Percentiles rank a stretch among this genome's conserved stretches.
These are phyloP conservation scores for Beris chalybata DNA, from an alignment of 2,888 invertebrate species.

Conservation along the genomic window DNA sequence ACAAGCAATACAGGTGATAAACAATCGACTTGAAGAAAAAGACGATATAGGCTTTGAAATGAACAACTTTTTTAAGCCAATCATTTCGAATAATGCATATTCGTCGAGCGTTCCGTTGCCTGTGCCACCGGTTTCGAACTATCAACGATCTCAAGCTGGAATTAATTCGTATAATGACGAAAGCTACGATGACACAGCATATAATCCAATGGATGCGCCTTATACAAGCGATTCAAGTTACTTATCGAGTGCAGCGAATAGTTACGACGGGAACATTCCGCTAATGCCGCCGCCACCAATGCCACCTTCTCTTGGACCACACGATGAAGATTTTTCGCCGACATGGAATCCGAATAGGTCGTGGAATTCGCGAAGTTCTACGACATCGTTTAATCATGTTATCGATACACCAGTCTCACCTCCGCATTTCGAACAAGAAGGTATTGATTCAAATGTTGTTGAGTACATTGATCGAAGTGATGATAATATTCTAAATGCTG, in stretches of 20 bases:
- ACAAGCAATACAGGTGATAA: constrained; percentile 63
- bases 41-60: constrained; percentile 53
- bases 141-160: constrained; percentile 28
- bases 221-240: constrained; percentile 42
- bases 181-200: constrained; percentile 34
- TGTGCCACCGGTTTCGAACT: constrained; percentile 43
- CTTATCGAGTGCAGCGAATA: constrained; percentile 37
- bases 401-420: constrained; percentile 68
- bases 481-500: constrained; percentile 53
- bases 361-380: constrained; percentile 51
- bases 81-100: constrained; percentile 45
- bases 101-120: constrained; percentile 44
- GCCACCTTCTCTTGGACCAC: constrained; percentile 47
- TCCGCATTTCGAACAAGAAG: constrained; percentile 66
- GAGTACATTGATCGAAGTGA: constrained; percentile 63
- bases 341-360: constrained; percentile 58
- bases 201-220: constrained; percentile 41
- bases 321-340: constrained; percentile 54
- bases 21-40: constrained; percentile 60
- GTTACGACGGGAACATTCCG: constrained; percentile 44
- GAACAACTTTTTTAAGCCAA: constrained; percentile 59
- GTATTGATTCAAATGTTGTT: constrained; percentile 59
- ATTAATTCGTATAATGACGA: constrained; percentile 12
- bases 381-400: constrained; percentile 51
- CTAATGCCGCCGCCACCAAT: constrained; percentile 55